Percentiles rank a stretch among this genome's conserved stretches.
These are phyloP conservation scores for Rosalia funebris DNA, from an alignment of 2,888 invertebrate species.

Conservation along the genomic window DNA sequence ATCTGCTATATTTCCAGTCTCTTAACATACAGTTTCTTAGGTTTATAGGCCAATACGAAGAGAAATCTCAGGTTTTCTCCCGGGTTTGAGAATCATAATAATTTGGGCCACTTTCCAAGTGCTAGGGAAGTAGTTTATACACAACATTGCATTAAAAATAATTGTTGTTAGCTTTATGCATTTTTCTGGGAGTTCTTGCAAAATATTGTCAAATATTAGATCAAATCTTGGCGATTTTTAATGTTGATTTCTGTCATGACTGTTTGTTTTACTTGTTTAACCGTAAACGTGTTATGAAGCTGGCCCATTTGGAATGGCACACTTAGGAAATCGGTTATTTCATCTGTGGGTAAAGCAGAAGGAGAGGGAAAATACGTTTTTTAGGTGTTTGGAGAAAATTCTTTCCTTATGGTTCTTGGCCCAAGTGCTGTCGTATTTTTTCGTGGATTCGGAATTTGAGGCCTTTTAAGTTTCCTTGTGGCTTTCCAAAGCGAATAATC, in stretches of 20 bases:
- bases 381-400: slow-evolving; percentile 14
- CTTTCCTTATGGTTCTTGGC: slow-evolving; percentile 18
- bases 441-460: slow-evolving; percentile 11
- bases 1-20: slow-evolving; percentile 6
- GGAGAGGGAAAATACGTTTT: slow-evolving; percentile 18
- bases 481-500: slow-evolving; percentile 9
- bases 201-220: slow-evolving; percentile 12
- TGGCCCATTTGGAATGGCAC: slow-evolving; percentile 11
- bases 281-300: slow-evolving; percentile 4
- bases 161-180: slow-evolving; percentile 15
- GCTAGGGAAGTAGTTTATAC: slow-evolving; percentile 8
- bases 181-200: slow-evolving; percentile 19
- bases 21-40: neutral
- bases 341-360: slow-evolving; percentile 3
- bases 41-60: neutral
- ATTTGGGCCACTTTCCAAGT: too few relatives aligned
- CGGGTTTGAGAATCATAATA: too few relatives aligned
- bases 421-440: slow-evolving; percentile 14
- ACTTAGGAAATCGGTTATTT: slow-evolving; percentile 12
- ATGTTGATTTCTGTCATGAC: slow-evolving; percentile 16
- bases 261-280: slow-evolving; percentile 12
- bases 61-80: neutral
- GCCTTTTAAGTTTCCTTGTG: slow-evolving; percentile 1
- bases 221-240: slow-evolving; percentile 16
- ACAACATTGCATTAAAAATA: slow-evolving; percentile 16